Evolutionary conservation across 1,140 invertebrate species (phyloP), one percentile per base, ranked within the genome.

Genomic region (Battus philenor): DNA sequence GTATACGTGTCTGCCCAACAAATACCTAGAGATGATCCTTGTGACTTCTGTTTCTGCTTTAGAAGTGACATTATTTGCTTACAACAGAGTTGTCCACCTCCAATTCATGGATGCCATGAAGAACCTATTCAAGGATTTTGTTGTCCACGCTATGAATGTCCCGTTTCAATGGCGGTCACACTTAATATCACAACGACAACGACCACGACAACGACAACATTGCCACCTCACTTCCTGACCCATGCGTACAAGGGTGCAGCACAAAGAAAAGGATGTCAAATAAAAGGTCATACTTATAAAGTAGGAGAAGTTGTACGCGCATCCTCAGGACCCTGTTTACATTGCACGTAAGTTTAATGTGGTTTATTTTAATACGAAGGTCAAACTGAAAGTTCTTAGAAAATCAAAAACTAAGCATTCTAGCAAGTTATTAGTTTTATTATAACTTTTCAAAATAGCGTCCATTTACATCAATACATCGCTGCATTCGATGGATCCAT

Each of bases 21-120:
- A 87, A 97, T 98, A 53, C 95, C 95, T 11, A 88, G 95, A 58
- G 94, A 96, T 49, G 95, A 98, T 87, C 95, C 96, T 16, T 98
- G 96, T 72, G 95, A 97, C 70, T 98, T 97, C 88, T 98, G 96
- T 83, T 98, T 98, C 91, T 98, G 96, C 88, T 98, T 97, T 88
- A 90, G 96, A 81, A 95, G 95, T 71, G 96, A 97, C 69, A 97
- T 98, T 54, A 97, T 98, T 56, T 98, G 96, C 64, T 86, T 98
- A 27, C 95, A 97, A 83, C 96, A 98, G 76, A 96, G 94, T 65
- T 98, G 96, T 86, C 96, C 96, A 36, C 95, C 95, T 16, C 96
- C 96, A 31, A 96, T 97, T 56, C 90, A 92, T 26, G 93, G 93
- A 17, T 98, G 96, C 68, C 93, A 93, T 69, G 94, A 97, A 77